A percentile compares a stretch with the other conserved stretches of the same genome.
Evolutionary conservation across 2,113 vertebrate genomes (phyloP).

Genomic region (Synodontis membranacea): DNA sequence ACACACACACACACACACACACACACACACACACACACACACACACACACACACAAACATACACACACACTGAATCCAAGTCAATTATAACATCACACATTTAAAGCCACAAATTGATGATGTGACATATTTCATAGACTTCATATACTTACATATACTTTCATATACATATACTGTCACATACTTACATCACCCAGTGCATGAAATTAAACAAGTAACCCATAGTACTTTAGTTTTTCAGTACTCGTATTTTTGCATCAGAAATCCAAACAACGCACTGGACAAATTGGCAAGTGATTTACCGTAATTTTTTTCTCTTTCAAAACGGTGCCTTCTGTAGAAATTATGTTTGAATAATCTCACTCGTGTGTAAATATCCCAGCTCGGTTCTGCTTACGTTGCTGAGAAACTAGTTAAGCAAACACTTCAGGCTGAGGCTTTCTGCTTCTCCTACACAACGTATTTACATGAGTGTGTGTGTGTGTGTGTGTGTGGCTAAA

Average conservation of each 20-base stretch:
- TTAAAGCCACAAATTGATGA: too few species aligned
- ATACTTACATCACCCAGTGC: not conserved
- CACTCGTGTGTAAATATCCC: slow-evolving; percentile 26
- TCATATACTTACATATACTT: too few species aligned
- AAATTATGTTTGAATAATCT: slow-evolving; percentile 31
- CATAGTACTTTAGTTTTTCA: not conserved
- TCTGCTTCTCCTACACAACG: slow-evolving; percentile 11
- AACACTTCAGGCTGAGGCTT: slow-evolving; percentile 32
- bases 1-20: too few species aligned
- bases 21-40: too few species aligned
- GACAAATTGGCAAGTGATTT: not conserved
- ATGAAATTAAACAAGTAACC: not conserved
- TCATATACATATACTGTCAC: too few species aligned
- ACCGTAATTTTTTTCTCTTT: not conserved
- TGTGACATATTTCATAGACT: too few species aligned
- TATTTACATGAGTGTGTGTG: not conserved
- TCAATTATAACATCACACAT: too few species aligned
- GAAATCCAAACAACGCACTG: not conserved
- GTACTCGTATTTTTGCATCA: not conserved
- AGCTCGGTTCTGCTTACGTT: slow-evolving; percentile 42
- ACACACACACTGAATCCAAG: too few species aligned
- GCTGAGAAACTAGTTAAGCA: slow-evolving; percentile 52
- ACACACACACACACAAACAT: too few species aligned
- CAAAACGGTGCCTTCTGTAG: not conserved
- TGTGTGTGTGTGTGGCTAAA: slow-evolving; percentile 25